Base-by-base conservation (phyloP, 2,888 invertebrate genomes). In the Andrena dorsata region DNA sequence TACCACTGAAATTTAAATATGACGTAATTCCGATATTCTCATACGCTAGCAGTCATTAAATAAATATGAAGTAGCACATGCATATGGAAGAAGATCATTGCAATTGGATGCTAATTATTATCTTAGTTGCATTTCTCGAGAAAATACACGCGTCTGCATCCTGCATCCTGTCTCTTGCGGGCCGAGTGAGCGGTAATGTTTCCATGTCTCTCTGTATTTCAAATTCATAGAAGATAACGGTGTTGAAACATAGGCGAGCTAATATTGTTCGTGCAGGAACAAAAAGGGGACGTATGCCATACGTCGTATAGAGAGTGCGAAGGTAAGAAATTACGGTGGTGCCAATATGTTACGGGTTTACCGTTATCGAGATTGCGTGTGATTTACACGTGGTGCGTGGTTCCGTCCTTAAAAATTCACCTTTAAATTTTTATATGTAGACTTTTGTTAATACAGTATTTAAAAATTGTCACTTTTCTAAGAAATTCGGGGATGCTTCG, bases 141-240 rank as follows among this genome's bases (percentile, higher is more conserved):
- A 41, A 16, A 41, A 41, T 41, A 41, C 41, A 41, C 58, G 60
- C n/a, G 51, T 13, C 51, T 70, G 64, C 71, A 71, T 66, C 47
- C 80, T 66, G 47, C 65, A 71, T 71, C 71, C 61, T 71, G 79
- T 79, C 53, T 56, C 53, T 63, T 49, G 53, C 47, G n/a, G 68
- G 28, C 41, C 56, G 20, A 78, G 60, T 65, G 28, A 64, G 47
- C 10, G n/a, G 73, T 65, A 56, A 51, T 26, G 41, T 32, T 35
- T 69, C 32, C 77, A 41, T 47, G 70, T 53, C 32, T 61, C 53
- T 28, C 10, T 32, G 60, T 72, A 72, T 79, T 79, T 79, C 66
- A 79, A 79, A 80, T 80, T 80, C 72, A 72, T 80, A 35, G 53
- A 66, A 72, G 66, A 68, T 80, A 80, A 79, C 80, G 80, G 80